Evolutionary conservation across 64 coral and sea anemone genomes (phyloP).

Genomic region (Montipora sp.): DNA sequence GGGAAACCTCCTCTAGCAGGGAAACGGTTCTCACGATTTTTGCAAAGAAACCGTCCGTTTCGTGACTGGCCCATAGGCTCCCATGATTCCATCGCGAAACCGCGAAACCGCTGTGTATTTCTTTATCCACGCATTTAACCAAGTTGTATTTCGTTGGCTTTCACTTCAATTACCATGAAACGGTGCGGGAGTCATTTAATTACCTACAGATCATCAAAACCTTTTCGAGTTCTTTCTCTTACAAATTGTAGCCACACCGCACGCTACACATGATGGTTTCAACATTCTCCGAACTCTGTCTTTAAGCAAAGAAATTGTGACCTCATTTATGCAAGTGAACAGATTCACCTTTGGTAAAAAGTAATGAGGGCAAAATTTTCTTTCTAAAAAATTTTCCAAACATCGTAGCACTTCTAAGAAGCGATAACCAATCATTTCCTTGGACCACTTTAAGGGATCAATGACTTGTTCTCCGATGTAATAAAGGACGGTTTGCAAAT

Average conservation of each 20-base stretch:
- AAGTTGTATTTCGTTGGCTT: too few species aligned
- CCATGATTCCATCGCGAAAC: too few species aligned
- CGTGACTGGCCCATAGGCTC: too few species aligned
- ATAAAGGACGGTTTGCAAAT: constrained; percentile 68
- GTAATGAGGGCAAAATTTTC: constrained; percentile 79
- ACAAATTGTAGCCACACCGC: constrained; percentile 57
- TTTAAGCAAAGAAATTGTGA: constrained; percentile 74
- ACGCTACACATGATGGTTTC: constrained; percentile 84
- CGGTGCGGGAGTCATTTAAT: too few species aligned
- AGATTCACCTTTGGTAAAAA: constrained; percentile 53
- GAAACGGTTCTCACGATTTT: too few species aligned
- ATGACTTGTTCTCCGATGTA: constrained; percentile 52
- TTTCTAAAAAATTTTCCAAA: constrained; percentile 56
- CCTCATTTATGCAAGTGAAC: constrained; percentile 55
- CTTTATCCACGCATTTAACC: too few species aligned
- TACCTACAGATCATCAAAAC: not conserved
- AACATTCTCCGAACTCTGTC: constrained; percentile 79
- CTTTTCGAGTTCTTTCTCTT: not conserved
- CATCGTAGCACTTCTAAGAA: constrained; percentile 68
- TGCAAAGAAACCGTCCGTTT: too few species aligned
- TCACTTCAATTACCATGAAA: too few species aligned
- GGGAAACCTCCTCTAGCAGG: too few species aligned
- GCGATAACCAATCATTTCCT: constrained; percentile 46
- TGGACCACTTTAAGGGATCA: constrained; percentile 68
- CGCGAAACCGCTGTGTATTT: too few species aligned